A percentile compares a stretch with the other conserved stretches of the same genome.
These are phyloP conservation scores for Dryocosmus kuriphilus DNA, from an alignment of 2,888 invertebrate species.

Conservation along the genomic window DNA sequence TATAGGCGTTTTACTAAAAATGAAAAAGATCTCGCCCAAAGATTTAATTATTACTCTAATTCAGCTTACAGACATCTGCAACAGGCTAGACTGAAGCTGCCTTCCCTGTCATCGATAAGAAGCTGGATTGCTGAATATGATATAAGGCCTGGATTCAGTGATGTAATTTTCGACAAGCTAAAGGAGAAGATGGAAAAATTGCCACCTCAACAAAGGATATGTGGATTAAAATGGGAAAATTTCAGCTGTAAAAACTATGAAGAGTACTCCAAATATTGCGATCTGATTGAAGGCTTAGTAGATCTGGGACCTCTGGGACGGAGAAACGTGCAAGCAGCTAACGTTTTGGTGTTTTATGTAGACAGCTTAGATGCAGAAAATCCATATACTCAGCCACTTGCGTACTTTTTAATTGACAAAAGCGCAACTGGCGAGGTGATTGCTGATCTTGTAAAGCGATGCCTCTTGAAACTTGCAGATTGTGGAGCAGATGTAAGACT, in stretches of 20 bases:
- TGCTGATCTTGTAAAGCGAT: neutral
- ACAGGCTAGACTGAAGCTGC: too few relatives aligned
- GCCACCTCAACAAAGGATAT: slow-evolving; percentile 39
- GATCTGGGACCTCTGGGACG: slow-evolving; percentile 45
- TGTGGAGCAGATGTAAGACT: slow-evolving; percentile 31
- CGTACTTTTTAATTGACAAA: slow-evolving; percentile 42
- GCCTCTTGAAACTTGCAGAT: slow-evolving; percentile 6
- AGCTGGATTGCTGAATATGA: slow-evolving; percentile 50
- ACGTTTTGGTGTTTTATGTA: slow-evolving; percentile 45
- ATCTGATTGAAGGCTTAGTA: slow-evolving; percentile 50
- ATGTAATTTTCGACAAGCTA: slow-evolving; percentile 33
- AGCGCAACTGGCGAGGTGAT: neutral
- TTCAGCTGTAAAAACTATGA: slow-evolving; percentile 41
- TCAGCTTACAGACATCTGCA: neutral
- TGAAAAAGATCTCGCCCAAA: too few relatives aligned
- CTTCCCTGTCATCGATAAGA: too few relatives aligned
- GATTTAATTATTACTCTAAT: neutral
- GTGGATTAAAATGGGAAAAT: slow-evolving; percentile 47
- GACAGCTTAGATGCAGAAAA: slow-evolving; percentile 49
- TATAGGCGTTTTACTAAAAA: neutral
- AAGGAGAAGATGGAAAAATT: slow-evolving; percentile 21
- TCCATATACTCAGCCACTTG: slow-evolving; percentile 47
- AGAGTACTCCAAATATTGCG: slow-evolving; percentile 38
- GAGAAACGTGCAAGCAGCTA: slow-evolving; percentile 28
- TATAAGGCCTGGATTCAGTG: slow-evolving; percentile 49